Percentiles rank a stretch among this genome's conserved stretches.
Conservation (phyloP, 1,140 invertebrate genomes). For the Chymomyza costata region DNA sequence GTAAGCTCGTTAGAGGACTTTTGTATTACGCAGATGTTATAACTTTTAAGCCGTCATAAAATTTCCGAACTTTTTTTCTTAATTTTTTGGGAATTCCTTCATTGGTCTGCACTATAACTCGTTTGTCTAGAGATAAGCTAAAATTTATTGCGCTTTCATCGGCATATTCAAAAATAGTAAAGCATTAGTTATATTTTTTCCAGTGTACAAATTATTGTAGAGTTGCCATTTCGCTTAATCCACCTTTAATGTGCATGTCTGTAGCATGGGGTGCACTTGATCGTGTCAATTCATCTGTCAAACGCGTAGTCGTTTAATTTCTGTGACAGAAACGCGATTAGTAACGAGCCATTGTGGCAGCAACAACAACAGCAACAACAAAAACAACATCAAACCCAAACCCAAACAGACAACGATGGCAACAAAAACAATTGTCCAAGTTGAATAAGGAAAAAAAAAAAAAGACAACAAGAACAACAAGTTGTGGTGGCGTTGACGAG, state of each 20-base stretch:
- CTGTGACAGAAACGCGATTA: conserved; percentile 69
- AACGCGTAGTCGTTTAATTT: conserved; percentile 55
- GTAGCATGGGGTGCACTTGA: conserved; percentile 46
- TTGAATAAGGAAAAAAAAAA: conserved; percentile 5
- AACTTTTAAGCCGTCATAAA: too few species aligned
- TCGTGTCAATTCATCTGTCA: conserved; percentile 68
- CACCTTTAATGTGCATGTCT: conserved; percentile 46
- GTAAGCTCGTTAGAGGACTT: too few species aligned
- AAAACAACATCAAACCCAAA: conserved; percentile 17
- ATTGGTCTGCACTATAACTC: too few species aligned
- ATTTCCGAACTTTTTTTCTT: too few species aligned
- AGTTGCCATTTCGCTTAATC: conserved; percentile 62
- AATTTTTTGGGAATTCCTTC: too few species aligned
- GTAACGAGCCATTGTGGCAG: conserved; percentile 50
- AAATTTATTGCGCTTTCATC: too few species aligned
- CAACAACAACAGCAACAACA: conserved; percentile 13
- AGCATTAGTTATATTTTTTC: too few species aligned
- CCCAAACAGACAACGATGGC: background rate
- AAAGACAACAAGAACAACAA: background rate
- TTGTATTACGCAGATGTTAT: too few species aligned
- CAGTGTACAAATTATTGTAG: too few species aligned
- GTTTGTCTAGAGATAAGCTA: too few species aligned
- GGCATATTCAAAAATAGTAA: too few species aligned
- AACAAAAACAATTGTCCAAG: background rate
- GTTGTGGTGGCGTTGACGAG: conserved; percentile 30